Percentiles rank a stretch among this genome's conserved stretches.
Conservation (phyloP, 2,888 invertebrate genomes). For the Leptarthrus brevirostris region DNA sequence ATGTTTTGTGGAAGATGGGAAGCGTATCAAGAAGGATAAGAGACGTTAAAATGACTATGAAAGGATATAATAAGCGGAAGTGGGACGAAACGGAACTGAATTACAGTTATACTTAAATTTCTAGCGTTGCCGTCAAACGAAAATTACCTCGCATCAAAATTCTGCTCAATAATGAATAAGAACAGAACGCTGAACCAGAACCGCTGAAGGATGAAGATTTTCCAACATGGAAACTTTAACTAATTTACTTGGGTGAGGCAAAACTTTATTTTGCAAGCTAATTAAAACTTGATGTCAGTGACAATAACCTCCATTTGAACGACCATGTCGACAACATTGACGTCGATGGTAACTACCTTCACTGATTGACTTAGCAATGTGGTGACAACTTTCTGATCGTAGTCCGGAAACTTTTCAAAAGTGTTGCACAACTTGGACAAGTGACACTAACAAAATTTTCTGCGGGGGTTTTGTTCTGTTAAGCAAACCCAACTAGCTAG, state of each 20-base stretch:
- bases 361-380: slow-evolving; percentile 23
- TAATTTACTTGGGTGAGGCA: slow-evolving; percentile 17
- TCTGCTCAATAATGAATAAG: not conserved
- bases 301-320: slow-evolving; percentile 3
- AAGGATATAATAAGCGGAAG: not conserved
- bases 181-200: not conserved
- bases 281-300: slow-evolving; percentile 38
- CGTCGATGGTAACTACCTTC: slow-evolving; percentile 18
- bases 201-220: not conserved
- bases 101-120: not conserved
- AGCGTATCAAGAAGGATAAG: not conserved
- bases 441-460: slow-evolving; percentile 34
- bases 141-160: not conserved
- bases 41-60: slow-evolving; percentile 2
- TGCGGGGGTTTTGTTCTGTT: not conserved
- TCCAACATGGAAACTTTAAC: not conserved
- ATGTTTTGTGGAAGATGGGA: slow-evolving; percentile 2
- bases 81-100: not conserved
- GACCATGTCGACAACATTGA: slow-evolving; percentile 6
- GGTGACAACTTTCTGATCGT: slow-evolving; percentile 33
- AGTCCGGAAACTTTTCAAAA: slow-evolving; percentile 29
- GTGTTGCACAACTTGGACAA: slow-evolving; percentile 16
- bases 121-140: not conserved
- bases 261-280: slow-evolving; percentile 33
- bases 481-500: not conserved